Evolutionary conservation across 35 echinoderm and acorn worm genomes (phyloP).

Genomic region (Chiridota heheva): DNA sequence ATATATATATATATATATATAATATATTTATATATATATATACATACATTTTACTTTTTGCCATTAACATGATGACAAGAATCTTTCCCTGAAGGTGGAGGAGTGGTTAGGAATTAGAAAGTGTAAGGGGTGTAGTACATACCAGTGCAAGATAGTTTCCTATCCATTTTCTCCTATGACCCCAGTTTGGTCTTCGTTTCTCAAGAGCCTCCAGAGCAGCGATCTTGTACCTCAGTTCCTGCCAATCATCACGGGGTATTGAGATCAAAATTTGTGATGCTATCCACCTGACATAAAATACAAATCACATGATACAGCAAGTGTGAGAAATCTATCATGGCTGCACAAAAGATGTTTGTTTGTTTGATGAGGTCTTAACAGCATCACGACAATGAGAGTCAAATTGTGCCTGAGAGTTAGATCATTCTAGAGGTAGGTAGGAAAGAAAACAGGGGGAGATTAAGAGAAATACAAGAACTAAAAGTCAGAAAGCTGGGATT

Average conservation of each 20-base stretch:
- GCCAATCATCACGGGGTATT: constrained; percentile 59
- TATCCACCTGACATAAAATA: constrained; percentile 28
- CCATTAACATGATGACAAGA: background rate
- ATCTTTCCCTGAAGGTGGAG: background rate
- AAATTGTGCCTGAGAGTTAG: no score
- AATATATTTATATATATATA: background rate
- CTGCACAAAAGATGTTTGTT: no score
- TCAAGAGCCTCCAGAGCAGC: constrained; percentile 77
- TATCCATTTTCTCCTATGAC: constrained; percentile 75
- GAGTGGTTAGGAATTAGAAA: background rate
- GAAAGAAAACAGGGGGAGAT: no score
- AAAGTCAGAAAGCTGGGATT: no score
- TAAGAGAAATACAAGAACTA: no score
- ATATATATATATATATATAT: no score
- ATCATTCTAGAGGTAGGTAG: no score
- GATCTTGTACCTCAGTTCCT: constrained; percentile 75
- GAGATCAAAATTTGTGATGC: constrained; percentile 52
- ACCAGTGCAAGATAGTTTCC: constrained; percentile 89
- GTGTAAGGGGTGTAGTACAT: background rate
- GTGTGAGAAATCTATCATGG: no score
- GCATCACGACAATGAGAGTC: no score
- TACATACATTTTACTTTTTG: no score
- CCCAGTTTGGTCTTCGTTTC: constrained; percentile 84
- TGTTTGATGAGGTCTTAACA: no score
- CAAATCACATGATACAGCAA: background rate